Conservation (phyloP, 1,140 invertebrate species). For the Ladona fulva region DNA sequence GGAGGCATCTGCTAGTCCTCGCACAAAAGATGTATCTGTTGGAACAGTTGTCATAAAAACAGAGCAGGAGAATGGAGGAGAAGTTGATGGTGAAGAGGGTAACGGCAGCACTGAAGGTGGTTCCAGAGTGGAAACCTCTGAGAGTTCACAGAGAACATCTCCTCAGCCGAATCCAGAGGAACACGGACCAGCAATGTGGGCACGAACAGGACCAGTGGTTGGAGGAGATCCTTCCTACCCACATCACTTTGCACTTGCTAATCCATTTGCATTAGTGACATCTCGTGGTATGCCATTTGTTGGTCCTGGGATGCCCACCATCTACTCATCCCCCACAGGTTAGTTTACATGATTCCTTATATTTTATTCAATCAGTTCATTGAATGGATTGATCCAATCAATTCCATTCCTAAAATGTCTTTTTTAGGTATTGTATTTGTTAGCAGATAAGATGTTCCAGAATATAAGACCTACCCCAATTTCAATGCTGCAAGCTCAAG, state of each 20-base stretch:
- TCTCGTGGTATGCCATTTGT: conserved; percentile 34
- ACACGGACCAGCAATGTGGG: not conserved
- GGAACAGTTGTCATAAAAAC: not conserved
- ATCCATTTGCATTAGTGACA: conserved; percentile 33
- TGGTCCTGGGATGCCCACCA: conserved; percentile 31
- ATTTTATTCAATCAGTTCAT: not conserved
- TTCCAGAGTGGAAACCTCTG: not conserved
- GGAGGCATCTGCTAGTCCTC: conserved; percentile 29
- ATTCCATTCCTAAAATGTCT: not conserved
- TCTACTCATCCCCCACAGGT: conserved; percentile 33
- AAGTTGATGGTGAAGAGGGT: conserved; percentile 18
- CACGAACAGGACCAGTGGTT: not conserved
- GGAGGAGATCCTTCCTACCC: conserved; percentile 19
- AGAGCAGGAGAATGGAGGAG: not conserved
- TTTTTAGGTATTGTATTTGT: not conserved
- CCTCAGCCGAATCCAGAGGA: conserved; percentile 23
- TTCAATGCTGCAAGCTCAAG: too few species aligned
- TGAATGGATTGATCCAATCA: too few species aligned
- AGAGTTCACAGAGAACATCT: conserved; percentile 8
- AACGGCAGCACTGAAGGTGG: not conserved
- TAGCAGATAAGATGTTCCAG: not conserved
- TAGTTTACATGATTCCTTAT: conserved; percentile 11
- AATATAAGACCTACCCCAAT: not conserved
- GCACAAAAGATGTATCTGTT: not conserved
- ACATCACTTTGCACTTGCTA: conserved; percentile 25